Base-by-base conservation (phyloP, 2,888 invertebrate species). In the Acrocyrtus sp. region DNA sequence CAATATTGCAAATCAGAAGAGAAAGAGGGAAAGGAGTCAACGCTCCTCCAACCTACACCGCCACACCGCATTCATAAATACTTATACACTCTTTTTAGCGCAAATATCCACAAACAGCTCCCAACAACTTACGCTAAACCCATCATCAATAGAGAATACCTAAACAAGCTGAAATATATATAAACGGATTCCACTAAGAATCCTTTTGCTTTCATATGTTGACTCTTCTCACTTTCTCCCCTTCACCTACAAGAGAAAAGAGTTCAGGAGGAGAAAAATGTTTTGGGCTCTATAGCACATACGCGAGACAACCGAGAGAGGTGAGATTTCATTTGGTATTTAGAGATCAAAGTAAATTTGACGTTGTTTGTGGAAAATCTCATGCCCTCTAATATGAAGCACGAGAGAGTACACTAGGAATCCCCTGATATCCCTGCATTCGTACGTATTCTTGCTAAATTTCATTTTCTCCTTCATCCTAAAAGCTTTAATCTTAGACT, bases 361-460 rank as follows among this genome's bases (percentile, higher is more conserved):
- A 54, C 62, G 62, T 45, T 73, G 65, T 69, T 68, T 74, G 68
- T 54, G 53, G 74, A 58, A 69, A 74, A 74, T 65, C 63, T 69
- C 74, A 74, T 65, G 63, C 58, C 27, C 34, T 60, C 54, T 17
- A 27, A 43, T 22, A 12, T 34, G 48, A n/a, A n/a, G n/a, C n/a
- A n/a, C n/a, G n/a, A n/a, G n/a, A n/a, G n/a, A n/a, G n/a, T n/a
- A n/a, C n/a, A n/a, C n/a, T n/a, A n/a, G n/a, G n/a, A n/a, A n/a
- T n/a, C n/a, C n/a, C n/a, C n/a, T n/a, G n/a, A n/a, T n/a, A n/a
- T n/a, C n/a, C n/a, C n/a, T n/a, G n/a, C n/a, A n/a, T n/a, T n/a
- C n/a, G n/a, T n/a, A n/a, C n/a, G n/a, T n/a, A n/a, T n/a, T n/a
- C n/a, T n/a, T n/a, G n/a, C n/a, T n/a, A n/a, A n/a, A n/a, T n/a